A percentile compares a stretch with the other conserved stretches of the same genome.
Evolutionary conservation across 2,113 vertebrate species (phyloP).

Genomic region (Mormoops blainvillei): DNA sequence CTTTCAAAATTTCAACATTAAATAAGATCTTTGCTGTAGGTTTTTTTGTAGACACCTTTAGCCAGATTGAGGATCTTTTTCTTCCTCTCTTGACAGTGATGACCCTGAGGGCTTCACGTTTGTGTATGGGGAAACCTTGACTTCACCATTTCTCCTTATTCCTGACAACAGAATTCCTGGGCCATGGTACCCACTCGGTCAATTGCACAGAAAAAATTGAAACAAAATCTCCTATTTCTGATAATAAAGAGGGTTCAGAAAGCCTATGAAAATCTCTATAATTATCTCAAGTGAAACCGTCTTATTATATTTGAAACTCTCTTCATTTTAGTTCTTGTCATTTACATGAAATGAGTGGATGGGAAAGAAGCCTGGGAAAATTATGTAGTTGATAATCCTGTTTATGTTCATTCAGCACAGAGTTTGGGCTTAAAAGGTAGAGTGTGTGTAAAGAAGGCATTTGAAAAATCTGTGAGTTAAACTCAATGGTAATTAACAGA

Average conservation of each 20-base stretch:
- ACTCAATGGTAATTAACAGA: background rate
- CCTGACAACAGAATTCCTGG: background rate
- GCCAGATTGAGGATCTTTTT: background rate
- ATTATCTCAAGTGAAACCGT: slow-evolving; percentile 48
- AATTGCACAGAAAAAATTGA: background rate
- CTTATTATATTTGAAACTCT: slow-evolving; percentile 42
- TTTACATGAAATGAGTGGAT: background rate
- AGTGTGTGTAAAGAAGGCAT: background rate
- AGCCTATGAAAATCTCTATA: slow-evolving; percentile 26
- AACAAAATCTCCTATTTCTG: slow-evolving; percentile 9
- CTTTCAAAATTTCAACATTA: background rate
- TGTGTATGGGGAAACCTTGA: background rate
- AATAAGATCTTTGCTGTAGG: background rate
- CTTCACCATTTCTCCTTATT: background rate
- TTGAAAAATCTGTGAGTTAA: background rate
- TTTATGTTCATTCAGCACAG: background rate
- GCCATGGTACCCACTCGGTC: background rate
- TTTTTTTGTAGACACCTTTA: background rate
- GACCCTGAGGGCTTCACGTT: background rate
- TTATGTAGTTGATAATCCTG: slow-evolving; percentile 16
- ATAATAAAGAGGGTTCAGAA: slow-evolving; percentile 17
- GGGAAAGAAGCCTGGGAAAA: slow-evolving; percentile 42
- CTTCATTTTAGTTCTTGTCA: slow-evolving; percentile 26
- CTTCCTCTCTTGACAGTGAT: background rate
- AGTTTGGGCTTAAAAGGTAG: background rate